phyloP scores from a whole-genome alignment of 2,888 invertebrate genomes.

The Pinctada fucata region DNA sequence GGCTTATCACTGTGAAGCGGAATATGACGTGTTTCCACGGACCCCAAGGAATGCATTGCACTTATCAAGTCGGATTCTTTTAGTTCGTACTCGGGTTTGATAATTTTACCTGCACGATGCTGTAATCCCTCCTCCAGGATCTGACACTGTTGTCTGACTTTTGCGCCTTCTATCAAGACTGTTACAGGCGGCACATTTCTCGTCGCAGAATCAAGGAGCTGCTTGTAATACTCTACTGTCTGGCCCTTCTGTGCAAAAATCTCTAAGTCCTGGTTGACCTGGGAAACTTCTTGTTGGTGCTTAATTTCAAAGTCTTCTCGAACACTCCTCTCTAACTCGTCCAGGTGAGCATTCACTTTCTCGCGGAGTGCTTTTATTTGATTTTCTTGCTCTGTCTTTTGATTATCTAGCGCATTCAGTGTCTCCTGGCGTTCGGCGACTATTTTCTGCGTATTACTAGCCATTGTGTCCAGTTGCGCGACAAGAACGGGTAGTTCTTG shows the following conservation, averaged over 20 bases:
- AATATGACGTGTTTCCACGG: constrained; percentile 17
- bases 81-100: constrained; percentile 21
- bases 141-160: constrained; percentile 33
- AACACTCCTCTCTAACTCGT: constrained; percentile 21
- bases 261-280: constrained; percentile 25
- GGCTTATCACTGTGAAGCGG: constrained; percentile 16
- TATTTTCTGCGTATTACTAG: constrained; percentile 36
- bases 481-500: constrained; percentile 24
- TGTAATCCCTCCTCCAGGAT: constrained; percentile 30
- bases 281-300: constrained; percentile 21
- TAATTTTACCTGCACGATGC: constrained; percentile 27
- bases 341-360: constrained; percentile 29
- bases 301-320: constrained; percentile 23
- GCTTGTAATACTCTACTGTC: constrained; percentile 26
- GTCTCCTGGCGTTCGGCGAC: constrained; percentile 40
- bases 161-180: constrained; percentile 32
- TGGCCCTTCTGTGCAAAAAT: constrained; percentile 32
- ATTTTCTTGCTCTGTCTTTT: constrained; percentile 23
- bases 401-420: constrained; percentile 15
- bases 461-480: constrained; percentile 25
- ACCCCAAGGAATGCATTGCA: constrained; percentile 20
- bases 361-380: constrained; percentile 15
- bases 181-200: constrained; percentile 25
- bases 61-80: constrained; percentile 17
- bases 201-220: constrained; percentile 22